A percentile compares a stretch with the other conserved stretches of the same genome.
phyloP scores from a whole-genome alignment of 2,888 invertebrate species.

The Melipona bicolor region DNA sequence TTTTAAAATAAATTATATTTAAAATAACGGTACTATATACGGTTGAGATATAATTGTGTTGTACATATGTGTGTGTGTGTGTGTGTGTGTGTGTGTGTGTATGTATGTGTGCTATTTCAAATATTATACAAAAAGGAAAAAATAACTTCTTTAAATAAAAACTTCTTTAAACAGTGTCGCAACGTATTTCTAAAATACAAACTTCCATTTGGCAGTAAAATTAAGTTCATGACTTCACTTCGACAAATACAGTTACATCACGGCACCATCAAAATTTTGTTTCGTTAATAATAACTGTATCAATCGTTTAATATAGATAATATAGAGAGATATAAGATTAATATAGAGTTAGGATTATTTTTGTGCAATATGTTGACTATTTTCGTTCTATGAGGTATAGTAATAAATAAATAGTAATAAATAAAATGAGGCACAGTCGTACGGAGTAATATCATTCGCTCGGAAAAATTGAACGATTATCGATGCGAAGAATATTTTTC shows the following conservation, averaged over 20 bases:
- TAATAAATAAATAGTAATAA: neutral
- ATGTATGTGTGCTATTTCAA: neutral
- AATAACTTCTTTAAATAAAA: neutral
- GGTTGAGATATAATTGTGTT: too few species aligned
- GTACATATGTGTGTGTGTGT: too few species aligned
- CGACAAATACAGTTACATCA: neutral
- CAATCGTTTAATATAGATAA: neutral
- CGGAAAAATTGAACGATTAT: neutral
- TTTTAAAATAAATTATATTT: too few species aligned
- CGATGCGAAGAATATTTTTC: neutral
- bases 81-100: too few species aligned
- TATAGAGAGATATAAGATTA: too few species aligned
- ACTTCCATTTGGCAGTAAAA: neutral
- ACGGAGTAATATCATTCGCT: neutral
- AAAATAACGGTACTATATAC: too few species aligned
- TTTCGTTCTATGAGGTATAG: too few species aligned
- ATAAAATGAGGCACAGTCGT: neutral
- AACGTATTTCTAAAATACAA: neutral
- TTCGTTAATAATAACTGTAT: neutral
- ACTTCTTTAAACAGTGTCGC: neutral
- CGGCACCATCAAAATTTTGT: neutral
- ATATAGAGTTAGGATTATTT: neutral
- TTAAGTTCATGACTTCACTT: conserved; percentile 3
- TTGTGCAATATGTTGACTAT: neutral
- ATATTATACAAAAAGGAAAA: neutral